Percentiles rank a stretch among this genome's conserved stretches.
Conservation (phyloP, 2,113 vertebrate genomes). For the Ceratotherium simum region DNA sequence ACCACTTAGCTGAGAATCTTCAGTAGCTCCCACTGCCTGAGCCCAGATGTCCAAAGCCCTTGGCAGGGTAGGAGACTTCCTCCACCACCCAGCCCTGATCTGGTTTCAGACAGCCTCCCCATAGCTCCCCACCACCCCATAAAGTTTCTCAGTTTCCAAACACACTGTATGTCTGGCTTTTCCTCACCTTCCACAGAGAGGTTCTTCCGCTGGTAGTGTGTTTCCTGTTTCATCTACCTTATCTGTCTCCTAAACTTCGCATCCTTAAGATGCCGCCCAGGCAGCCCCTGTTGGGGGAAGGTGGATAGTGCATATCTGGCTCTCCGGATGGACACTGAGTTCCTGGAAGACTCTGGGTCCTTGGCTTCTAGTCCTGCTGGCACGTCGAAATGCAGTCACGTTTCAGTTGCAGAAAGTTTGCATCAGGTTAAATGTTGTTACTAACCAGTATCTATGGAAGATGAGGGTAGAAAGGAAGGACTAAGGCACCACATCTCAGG, state of each 20-base stretch:
- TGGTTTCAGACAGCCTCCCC: not conserved
- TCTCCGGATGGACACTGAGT: not conserved
- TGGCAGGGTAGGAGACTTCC: not conserved
- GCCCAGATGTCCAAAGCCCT: not conserved
- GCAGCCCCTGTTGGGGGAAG: fast-evolving
- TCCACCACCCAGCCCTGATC: fast-evolving
- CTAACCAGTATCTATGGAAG: not conserved
- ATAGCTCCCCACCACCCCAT: fast-evolving
- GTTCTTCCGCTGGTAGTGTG: fast-evolving
- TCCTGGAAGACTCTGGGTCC: not conserved
- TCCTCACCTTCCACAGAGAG: fast-evolving
- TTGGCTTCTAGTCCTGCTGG: fast-evolving
- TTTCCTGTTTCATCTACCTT: not conserved
- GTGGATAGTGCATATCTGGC: fast-evolving
- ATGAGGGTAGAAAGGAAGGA: conserved; percentile 31
- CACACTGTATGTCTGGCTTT: fast-evolving
- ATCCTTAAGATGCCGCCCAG: not conserved
- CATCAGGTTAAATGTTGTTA: not conserved
- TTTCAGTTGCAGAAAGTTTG: not conserved
- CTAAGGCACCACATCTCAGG: not conserved
- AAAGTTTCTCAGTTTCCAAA: fast-evolving
- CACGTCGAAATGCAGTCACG: fast-evolving
- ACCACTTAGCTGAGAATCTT: too few relatives aligned
- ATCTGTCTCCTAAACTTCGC: not conserved
- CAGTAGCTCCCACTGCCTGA: not conserved